These are phyloP conservation scores for Luscinia megarhynchos DNA, from an alignment of 2,797 vertebrate species.

Conservation along the genomic window DNA sequence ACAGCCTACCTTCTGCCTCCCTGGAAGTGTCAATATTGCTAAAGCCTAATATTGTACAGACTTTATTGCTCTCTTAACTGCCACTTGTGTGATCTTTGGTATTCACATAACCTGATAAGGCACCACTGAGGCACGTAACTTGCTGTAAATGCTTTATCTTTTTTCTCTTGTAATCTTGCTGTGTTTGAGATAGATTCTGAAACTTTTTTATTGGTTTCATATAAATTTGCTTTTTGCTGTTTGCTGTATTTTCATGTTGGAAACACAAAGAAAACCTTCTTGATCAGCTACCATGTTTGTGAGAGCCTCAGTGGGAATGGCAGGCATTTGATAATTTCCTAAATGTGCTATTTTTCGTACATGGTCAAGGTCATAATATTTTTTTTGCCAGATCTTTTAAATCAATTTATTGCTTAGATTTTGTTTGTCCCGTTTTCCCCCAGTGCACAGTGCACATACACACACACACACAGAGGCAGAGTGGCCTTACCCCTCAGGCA, in stretches of 20 bases:
- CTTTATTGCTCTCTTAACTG: constrained; percentile 7
- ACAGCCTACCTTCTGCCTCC: constrained; percentile 13
- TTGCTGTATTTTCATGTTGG: not conserved
- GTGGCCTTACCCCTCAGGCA: not conserved
- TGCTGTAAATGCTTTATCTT: not conserved
- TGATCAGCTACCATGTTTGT: fast-evolving
- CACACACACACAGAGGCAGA: fast-evolving
- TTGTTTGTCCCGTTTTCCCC: not conserved
- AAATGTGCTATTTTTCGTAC: not conserved
- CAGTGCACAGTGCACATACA: not conserved
- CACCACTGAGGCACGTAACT: not conserved
- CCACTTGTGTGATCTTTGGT: not conserved
- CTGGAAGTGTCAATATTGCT: not conserved
- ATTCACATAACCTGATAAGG: constrained; percentile 10
- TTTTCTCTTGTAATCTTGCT: not conserved
- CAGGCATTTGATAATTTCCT: not conserved
- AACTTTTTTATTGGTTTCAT: not conserved
- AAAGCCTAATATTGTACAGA: not conserved
- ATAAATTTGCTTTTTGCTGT: not conserved
- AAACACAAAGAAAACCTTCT: not conserved
- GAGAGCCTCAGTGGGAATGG: not conserved
- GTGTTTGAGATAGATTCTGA: not conserved
- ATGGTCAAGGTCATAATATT: not conserved
- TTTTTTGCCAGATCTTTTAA: not conserved
- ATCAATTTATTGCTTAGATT: not conserved